Conservation (phyloP, 2,113 vertebrate species). For the Struthidea cinerea region DNA sequence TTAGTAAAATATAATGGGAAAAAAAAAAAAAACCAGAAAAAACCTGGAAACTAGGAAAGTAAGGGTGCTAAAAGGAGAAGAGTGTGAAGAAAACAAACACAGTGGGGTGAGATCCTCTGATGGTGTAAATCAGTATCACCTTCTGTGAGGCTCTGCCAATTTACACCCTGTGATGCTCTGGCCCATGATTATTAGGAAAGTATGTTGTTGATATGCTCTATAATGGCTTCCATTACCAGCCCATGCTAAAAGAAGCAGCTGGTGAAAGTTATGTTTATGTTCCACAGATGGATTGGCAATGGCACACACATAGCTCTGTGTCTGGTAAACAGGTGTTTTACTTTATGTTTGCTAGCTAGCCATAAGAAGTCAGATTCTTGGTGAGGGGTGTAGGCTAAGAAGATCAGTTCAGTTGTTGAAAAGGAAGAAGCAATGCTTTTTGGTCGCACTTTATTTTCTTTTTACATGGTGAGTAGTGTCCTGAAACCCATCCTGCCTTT, state of each 20-base stretch:
- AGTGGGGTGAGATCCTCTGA: background rate
- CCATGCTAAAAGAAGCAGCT: conserved; percentile 71
- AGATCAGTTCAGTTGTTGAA: conserved; percentile 22
- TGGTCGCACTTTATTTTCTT: background rate
- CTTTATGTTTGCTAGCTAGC: conserved; percentile 59
- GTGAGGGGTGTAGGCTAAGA: conserved; percentile 18
- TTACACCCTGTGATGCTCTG: conserved; percentile 31
- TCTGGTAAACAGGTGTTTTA: conserved; percentile 75
- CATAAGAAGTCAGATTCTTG: conserved; percentile 57
- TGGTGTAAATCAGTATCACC: background rate
- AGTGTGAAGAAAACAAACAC: background rate
- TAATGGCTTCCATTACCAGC: conserved; percentile 59
- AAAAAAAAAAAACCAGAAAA: background rate
- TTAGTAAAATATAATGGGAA: conserved; percentile 1
- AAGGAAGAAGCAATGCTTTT: background rate
- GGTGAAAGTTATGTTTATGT: conserved; percentile 65
- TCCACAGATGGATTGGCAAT: conserved; percentile 64
- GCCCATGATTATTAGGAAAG: conserved; percentile 48
- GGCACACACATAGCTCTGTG: conserved; percentile 57
- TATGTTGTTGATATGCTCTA: conserved; percentile 47
- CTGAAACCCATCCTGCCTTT: background rate
- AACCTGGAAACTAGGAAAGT: background rate
- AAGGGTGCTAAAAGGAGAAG: background rate
- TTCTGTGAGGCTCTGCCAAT: conserved; percentile 11
- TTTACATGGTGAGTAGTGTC: background rate